phyloP scores from a whole-genome alignment of 2,888 invertebrate species.

The Himalopsyche tibetana region DNA sequence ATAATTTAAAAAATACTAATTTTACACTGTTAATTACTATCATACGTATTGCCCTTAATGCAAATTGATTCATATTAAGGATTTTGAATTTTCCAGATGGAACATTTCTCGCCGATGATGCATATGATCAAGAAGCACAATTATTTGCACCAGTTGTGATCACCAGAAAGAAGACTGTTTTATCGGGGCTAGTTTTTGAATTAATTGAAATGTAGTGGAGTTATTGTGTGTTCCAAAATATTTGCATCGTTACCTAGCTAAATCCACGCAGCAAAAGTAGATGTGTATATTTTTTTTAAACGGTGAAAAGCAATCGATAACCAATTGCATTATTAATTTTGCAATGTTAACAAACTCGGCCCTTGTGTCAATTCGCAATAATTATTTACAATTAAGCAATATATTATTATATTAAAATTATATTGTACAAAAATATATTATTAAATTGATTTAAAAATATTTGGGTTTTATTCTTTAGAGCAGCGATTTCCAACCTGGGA shows the following conservation, averaged over 20 bases:
- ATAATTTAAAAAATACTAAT: too few species aligned
- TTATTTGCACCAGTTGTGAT: slow-evolving; percentile 17
- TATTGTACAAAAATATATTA: neutral
- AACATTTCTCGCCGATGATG: neutral
- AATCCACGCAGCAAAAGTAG: slow-evolving; percentile 3
- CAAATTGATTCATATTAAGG: too few species aligned
- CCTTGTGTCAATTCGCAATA: slow-evolving; percentile 26
- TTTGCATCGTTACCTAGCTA: slow-evolving; percentile 11
- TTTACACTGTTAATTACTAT: too few species aligned
- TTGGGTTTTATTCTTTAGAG: neutral
- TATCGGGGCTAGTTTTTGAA: slow-evolving; percentile 6
- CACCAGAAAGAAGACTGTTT: slow-evolving; percentile 17
- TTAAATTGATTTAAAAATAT: slow-evolving; percentile 5
- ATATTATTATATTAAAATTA: slow-evolving; percentile 19
- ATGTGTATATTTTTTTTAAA: neutral
- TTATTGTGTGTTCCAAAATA: neutral
- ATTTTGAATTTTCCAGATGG: neutral
- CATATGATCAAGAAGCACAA: slow-evolving; percentile 3
- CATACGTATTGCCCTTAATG: too few species aligned
- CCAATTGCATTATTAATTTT: neutral
- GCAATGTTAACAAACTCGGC: neutral
- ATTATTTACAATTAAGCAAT: slow-evolving; percentile 10
- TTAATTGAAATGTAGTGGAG: neutral
- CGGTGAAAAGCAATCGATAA: neutral
- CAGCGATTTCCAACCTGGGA: too few species aligned